These are phyloP conservation scores for Eufriesea mexicana DNA, from an alignment of 1,140 invertebrate species.

Conservation along the genomic window DNA sequence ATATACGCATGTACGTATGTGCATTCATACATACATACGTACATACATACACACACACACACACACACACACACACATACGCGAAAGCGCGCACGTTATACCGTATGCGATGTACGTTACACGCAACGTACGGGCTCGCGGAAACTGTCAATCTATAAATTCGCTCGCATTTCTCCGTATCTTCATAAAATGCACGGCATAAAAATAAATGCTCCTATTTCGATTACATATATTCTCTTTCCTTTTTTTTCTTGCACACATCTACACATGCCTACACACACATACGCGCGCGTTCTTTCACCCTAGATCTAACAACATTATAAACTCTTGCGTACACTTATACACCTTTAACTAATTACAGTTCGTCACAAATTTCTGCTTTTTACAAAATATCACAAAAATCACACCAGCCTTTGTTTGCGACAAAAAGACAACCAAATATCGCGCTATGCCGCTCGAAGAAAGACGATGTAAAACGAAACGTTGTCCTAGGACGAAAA, in stretches of 20 bases:
- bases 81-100: not conserved
- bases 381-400: conserved; percentile 82
- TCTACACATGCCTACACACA: too few species aligned
- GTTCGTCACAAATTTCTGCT: conserved; percentile 60
- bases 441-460: conserved; percentile 31
- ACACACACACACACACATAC: too few species aligned
- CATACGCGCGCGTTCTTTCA: not conserved
- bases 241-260: conserved; percentile 1
- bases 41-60: too few species aligned
- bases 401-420: conserved; percentile 81
- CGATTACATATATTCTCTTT: conserved; percentile 54
- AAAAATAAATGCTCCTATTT: conserved; percentile 82
- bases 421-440: conserved; percentile 64
- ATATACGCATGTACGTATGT: too few species aligned
- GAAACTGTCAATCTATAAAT: conserved; percentile 55
- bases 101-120: not conserved
- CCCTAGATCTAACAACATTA: not conserved
- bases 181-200: conserved; percentile 80
- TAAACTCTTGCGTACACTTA: not conserved
- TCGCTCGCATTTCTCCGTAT: conserved; percentile 58
- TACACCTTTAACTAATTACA: conserved; percentile 64
- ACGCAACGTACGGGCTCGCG: conserved; percentile 36
- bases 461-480: conserved; percentile 1
- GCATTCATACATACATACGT: too few species aligned
- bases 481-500: not conserved